phyloP scores from a whole-genome alignment of 2,888 invertebrate species.

The Pogonocherus hispidulus region DNA sequence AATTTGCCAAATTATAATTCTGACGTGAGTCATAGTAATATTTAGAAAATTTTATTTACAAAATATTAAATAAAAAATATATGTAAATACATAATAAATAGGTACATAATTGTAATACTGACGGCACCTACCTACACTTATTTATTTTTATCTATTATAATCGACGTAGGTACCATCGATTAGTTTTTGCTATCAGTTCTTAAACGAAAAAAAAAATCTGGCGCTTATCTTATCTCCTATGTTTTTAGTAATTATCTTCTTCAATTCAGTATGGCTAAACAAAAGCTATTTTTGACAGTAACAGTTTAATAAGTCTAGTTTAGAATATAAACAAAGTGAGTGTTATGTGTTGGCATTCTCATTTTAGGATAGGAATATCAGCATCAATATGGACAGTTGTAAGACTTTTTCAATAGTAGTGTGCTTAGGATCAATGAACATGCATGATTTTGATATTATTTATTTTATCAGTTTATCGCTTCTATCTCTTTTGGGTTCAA shows the following conservation, averaged over 20 bases:
- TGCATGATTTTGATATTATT: no score
- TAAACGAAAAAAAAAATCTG: slow-evolving; percentile 18
- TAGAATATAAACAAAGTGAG: neutral
- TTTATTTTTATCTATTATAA: neutral
- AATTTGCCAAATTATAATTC: no score
- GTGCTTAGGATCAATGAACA: no score
- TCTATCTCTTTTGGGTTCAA: no score
- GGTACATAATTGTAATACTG: no score
- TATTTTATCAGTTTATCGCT: no score
- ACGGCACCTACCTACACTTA: no score
- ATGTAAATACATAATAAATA: no score
- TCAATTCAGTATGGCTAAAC: slow-evolving; percentile 4
- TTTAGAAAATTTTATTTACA: no score
- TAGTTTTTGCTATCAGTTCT: slow-evolving; percentile 26
- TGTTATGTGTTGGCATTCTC: slow-evolving; percentile 36
- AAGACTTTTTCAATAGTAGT: slow-evolving; percentile 40
- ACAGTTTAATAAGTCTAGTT: slow-evolving; percentile 2
- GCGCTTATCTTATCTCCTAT: slow-evolving; percentile 25
- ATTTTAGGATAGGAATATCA: slow-evolving; percentile 37
- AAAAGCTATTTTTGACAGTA: slow-evolving; percentile 20
- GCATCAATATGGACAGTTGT: slow-evolving; percentile 59
- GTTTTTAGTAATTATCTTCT: slow-evolving; percentile 15
- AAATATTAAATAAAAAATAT: no score
- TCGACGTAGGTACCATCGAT: slow-evolving; percentile 16
- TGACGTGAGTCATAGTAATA: no score